These are phyloP conservation scores for Nyctereutes procyonoides DNA, from an alignment of 2,113 vertebrate genomes.

Conservation along the genomic window DNA sequence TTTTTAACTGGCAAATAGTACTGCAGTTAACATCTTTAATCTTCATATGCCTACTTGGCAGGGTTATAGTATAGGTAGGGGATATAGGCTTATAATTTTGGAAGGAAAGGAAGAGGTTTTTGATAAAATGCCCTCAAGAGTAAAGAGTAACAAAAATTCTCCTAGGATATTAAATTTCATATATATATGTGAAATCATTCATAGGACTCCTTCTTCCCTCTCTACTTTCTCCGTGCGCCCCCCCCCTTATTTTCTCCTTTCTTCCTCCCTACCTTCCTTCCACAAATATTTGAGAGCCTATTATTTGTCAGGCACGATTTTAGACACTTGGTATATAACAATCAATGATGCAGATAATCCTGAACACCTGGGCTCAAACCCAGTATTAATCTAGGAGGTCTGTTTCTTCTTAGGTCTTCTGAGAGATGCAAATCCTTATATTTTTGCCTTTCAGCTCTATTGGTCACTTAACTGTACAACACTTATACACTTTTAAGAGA, in stretches of 20 bases:
- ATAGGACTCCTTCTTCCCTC: neutral
- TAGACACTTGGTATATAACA: neutral
- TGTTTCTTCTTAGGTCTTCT: neutral
- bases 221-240: too few species aligned
- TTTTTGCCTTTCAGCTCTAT: neutral
- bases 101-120: neutral
- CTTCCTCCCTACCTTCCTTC: neutral
- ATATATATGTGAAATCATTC: neutral
- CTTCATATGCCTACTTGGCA: neutral
- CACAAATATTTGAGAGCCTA: neutral
- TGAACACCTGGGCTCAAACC: neutral
- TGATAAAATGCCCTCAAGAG: neutral
- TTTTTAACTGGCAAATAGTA: neutral
- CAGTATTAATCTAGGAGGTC: neutral
- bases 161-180: neutral
- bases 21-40: neutral
- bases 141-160: neutral
- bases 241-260: neutral
- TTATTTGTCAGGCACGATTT: neutral
- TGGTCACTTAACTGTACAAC: neutral
- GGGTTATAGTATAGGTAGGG: neutral
- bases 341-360: neutral
- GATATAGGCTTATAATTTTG: neutral
- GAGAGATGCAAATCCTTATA: neutral
- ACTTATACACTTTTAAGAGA: neutral